phyloP scores from a whole-genome alignment of 2,113 vertebrate genomes.

The Ceyx melanurus region DNA sequence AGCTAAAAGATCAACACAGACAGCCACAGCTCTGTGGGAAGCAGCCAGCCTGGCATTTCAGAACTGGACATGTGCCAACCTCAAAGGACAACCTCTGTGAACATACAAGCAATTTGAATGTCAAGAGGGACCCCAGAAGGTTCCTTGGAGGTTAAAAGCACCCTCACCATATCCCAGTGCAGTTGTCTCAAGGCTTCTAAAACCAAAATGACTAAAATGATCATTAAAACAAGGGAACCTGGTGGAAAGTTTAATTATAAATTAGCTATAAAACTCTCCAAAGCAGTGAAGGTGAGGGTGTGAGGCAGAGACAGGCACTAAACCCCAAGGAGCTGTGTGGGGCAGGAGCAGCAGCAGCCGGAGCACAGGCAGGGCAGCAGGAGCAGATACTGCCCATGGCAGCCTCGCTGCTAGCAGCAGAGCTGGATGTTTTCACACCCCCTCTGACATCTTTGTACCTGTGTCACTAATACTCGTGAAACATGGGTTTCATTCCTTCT shows the following conservation, averaged over 20 bases:
- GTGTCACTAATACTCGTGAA: background rate
- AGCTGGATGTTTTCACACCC: background rate
- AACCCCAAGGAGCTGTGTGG: no score
- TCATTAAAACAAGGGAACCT: background rate
- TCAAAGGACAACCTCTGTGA: background rate
- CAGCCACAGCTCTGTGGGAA: background rate
- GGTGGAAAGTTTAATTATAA: background rate
- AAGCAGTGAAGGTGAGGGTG: background rate
- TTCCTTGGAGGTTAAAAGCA: background rate
- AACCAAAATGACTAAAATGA: background rate
- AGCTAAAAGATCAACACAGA: background rate
- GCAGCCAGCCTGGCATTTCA: rapidly evolving
- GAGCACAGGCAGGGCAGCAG: background rate
- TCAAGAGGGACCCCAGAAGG: background rate
- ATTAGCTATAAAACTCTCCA: background rate
- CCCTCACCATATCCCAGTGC: background rate
- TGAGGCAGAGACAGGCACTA: no score
- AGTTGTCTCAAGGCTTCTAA: background rate
- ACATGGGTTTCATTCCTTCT: background rate
- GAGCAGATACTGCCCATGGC: rapidly evolving
- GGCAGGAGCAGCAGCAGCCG: background rate
- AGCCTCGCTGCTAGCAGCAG: background rate
- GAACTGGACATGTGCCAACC: background rate
- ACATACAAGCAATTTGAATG: background rate
- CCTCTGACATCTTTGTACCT: background rate